phyloP scores from a whole-genome alignment of 2,888 invertebrate species.

The Heliconius erato region DNA sequence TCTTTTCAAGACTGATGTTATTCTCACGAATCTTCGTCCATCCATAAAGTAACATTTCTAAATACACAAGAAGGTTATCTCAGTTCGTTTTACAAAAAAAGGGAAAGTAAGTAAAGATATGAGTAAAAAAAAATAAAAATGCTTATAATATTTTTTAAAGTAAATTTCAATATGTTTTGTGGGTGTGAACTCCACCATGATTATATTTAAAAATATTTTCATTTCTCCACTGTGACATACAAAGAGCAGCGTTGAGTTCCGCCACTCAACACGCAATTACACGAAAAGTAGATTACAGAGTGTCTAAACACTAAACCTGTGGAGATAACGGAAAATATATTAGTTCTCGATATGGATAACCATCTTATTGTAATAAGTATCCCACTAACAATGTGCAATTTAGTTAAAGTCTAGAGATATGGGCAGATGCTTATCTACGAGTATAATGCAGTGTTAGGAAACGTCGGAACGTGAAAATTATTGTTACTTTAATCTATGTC shows the following conservation, averaged over 20 bases:
- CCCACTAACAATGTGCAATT: conserved; percentile 60
- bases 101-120: no score
- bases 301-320: not conserved
- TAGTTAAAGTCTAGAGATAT: conserved; percentile 53
- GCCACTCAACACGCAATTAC: no score
- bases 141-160: no score
- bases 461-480: conserved; percentile 29
- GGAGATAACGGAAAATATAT: not conserved
- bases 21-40: no score
- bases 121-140: no score
- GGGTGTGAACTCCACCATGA: not conserved
- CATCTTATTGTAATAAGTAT: conserved; percentile 31
- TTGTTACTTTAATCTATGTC: conserved; percentile 21
- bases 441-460: conserved; percentile 30
- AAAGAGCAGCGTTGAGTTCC: no score
- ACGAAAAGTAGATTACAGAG: not conserved
- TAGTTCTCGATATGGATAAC: conserved; percentile 6
- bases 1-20: no score
- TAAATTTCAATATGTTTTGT: not conserved
- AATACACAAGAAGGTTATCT: no score
- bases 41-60: no score
- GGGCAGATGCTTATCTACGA: conserved; percentile 42
- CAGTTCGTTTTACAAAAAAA: no score
- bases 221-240: no score
- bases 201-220: no score